Evolutionary conservation across 1,140 invertebrate species (phyloP), one percentile per base, ranked within the genome.

Genomic region (Penaeus vannamei): DNA sequence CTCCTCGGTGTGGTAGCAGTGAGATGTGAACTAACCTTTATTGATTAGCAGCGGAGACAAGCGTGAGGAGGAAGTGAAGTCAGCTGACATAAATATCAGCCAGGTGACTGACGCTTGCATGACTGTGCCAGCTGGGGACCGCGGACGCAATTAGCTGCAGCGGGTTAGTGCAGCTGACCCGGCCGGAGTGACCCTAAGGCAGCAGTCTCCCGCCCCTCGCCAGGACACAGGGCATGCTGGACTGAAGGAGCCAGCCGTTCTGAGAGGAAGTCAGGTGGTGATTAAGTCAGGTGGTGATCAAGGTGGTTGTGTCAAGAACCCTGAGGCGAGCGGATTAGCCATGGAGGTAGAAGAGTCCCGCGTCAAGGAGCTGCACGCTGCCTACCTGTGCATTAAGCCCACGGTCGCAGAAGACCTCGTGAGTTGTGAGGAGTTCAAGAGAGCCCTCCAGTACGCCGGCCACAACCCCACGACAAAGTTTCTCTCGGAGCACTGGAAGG

Each of bases 381-480:
- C 90, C 4, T 91, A 90, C 60, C 36, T 91, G 66, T 90, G 90
- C 88, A 80, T 91, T 4, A 91, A 91, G 81, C 20, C 80, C 2
- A 86, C 88, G 0, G 88, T 90, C 17, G 90, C 90, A 23, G 90
- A 91, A 46, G 90, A 91, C 62, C 64, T 91, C 20, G 29, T 22
- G 20, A 86, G 85, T 42, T 36, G 32, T 80, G 87, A 89, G 60
- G 88, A 91, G 53, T 32, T 91, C n/a, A 80, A 85, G 60, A 32
- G 69, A 79, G 89, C 85, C 8, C 72, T 91, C n/a, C 90, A 91
- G 64, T 91, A 91, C 88, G 90, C 90, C 1, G 90, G 90, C 10
- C 89, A 85, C 23, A 91, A 87, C 69, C 90, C 90, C 10, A 90
- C 90, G 36, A 62, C 82, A 4, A 59, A 84, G 17, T 90, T 91